Evolutionary conservation across 2,797 vertebrate genomes (phyloP).

Genomic region (Thripadectes ignobilis): DNA sequence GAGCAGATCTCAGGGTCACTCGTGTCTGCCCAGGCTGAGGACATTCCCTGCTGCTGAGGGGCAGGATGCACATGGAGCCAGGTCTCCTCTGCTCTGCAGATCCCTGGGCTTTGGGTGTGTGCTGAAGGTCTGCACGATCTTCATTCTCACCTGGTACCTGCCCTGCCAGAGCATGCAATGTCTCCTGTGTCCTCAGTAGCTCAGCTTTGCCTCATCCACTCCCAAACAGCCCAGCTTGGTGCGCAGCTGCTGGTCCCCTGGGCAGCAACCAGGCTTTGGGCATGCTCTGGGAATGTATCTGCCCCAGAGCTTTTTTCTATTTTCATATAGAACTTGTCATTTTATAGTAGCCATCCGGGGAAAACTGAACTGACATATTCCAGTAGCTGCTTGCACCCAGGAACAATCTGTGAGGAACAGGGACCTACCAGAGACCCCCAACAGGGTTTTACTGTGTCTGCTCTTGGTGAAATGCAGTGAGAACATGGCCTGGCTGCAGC

Average conservation of each 20-base stretch:
- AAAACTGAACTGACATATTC: neutral
- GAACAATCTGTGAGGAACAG: neutral
- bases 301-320: neutral
- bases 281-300: neutral
- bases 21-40: fast-evolving
- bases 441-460: neutral
- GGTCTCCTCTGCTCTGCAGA: neutral
- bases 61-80: fast-evolving
- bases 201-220: neutral
- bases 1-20: neutral
- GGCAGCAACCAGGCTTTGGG: neutral
- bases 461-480: neutral
- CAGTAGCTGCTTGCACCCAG: neutral
- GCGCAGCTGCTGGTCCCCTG: neutral
- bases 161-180: neutral
- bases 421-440: neutral
- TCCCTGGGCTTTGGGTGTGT: neutral
- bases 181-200: neutral
- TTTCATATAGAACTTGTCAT: conserved; percentile 6
- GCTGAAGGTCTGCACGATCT: fast-evolving
- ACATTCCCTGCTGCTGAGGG: neutral
- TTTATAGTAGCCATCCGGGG: neutral
- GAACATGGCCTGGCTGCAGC: neutral
- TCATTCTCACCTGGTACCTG: fast-evolving
- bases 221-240: neutral